Conservation (phyloP, 2,797 vertebrate genomes). For the Prionace glauca region DNA sequence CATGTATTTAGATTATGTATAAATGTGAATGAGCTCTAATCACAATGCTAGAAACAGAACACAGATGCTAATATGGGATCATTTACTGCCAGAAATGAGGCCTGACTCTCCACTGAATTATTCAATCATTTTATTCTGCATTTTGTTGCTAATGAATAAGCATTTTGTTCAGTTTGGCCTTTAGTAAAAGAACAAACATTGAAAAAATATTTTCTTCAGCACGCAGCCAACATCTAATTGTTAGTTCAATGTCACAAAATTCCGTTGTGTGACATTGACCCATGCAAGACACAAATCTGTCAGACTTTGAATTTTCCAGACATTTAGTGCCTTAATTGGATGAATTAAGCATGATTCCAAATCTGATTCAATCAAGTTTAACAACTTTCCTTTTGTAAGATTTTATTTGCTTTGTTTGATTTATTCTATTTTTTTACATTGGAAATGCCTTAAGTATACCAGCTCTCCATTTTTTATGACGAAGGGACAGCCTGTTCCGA, state of each 20-base stretch:
- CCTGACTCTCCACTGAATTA: neutral
- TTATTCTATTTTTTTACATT: neutral
- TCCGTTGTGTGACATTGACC: neutral
- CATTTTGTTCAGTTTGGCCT: neutral
- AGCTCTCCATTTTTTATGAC: neutral
- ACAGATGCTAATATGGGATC: neutral
- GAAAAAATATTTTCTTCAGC: neutral
- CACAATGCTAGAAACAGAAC: neutral
- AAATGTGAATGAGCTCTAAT: neutral
- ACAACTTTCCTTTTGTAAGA: neutral
- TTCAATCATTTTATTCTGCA: neutral
- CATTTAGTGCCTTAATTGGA: neutral
- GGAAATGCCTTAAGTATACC: neutral
- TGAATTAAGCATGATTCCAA: neutral
- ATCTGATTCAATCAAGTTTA: neutral
- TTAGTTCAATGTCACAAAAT: neutral
- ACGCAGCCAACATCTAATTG: neutral
- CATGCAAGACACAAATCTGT: neutral
- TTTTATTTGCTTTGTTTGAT: neutral
- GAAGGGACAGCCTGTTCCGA: neutral
- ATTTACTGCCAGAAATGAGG: neutral
- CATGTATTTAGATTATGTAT: no score
- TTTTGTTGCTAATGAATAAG: neutral
- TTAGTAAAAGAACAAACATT: neutral
- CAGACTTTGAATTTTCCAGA: neutral